A percentile compares a stretch with the other conserved stretches of the same genome.
phyloP scores from a whole-genome alignment of 30 jellyfish, hydroid and myxozoan genomes.

The Hydra vulgaris region DNA sequence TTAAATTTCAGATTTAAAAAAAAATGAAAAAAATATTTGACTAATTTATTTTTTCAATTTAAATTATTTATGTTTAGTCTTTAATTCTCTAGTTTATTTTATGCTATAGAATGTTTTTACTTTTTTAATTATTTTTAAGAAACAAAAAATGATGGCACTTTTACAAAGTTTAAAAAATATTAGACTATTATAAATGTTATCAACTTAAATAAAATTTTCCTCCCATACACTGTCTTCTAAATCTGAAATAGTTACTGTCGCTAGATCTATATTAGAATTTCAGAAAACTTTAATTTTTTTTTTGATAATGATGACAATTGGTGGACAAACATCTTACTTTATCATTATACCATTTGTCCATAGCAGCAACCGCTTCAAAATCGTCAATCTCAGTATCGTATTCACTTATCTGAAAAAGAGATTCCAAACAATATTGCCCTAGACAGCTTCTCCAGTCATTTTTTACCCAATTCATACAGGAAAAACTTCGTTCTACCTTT shows the following conservation, averaged over 20 bases:
- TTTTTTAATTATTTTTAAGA: no score
- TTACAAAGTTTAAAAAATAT: no score
- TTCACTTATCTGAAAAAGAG: slow-evolving; percentile 24
- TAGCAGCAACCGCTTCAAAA: slow-evolving; percentile 24
- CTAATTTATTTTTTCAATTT: no score
- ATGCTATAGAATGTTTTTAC: no score
- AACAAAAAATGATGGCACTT: no score
- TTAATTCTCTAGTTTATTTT: no score
- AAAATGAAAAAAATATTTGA: no score
- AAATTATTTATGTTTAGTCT: no score
- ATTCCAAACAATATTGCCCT: slow-evolving; percentile 12
- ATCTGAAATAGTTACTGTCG: slow-evolving; percentile 9
- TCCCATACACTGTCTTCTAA: background rate
- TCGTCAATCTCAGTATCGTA: slow-evolving; percentile 15
- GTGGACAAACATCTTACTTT: background rate
- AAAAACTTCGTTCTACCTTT: slow-evolving; percentile 18
- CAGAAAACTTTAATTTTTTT: background rate
- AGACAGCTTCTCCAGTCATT: slow-evolving; percentile 26
- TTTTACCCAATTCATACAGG: slow-evolving; percentile 15
- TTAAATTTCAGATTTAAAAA: no score
- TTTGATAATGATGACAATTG: no score
- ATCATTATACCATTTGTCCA: slow-evolving; percentile 2
- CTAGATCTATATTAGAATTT: slow-evolving; percentile 11
- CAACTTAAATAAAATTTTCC: background rate
- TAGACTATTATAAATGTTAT: no score